Evolutionary conservation across 2,797 vertebrate species (phyloP).

Genomic region (Melopsittacus undulatus): DNA sequence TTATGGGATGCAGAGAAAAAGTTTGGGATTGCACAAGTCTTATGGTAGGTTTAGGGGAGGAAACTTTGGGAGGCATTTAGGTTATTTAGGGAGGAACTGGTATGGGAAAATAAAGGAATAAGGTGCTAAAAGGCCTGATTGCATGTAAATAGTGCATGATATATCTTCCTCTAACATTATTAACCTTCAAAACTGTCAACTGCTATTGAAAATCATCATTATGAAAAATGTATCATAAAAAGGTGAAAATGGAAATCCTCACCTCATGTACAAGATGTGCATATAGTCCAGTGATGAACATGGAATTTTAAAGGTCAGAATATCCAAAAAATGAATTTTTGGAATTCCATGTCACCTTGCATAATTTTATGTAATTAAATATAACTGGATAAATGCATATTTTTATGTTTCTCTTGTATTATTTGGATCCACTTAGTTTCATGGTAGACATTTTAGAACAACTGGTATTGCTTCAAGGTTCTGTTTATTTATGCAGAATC

Average conservation of each 20-base stretch:
- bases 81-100: neutral
- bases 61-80: neutral
- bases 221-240: neutral
- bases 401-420: neutral
- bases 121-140: neutral
- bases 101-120: neutral
- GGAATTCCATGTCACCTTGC: neutral
- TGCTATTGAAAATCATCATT: neutral
- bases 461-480: neutral
- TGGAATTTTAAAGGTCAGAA: neutral
- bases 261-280: neutral
- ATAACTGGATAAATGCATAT: neutral
- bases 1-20: neutral
- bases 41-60: neutral
- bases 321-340: neutral
- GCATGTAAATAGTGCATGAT: neutral
- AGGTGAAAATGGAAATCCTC: neutral
- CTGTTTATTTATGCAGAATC: neutral
- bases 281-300: neutral
- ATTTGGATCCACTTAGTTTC: neutral
- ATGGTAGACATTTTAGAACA: neutral
- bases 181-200: neutral
- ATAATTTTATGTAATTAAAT: neutral
- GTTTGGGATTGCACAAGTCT: neutral
- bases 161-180: neutral